Conservation (phyloP, 2,113 vertebrate genomes). For the Tiliqua scincoides region DNA sequence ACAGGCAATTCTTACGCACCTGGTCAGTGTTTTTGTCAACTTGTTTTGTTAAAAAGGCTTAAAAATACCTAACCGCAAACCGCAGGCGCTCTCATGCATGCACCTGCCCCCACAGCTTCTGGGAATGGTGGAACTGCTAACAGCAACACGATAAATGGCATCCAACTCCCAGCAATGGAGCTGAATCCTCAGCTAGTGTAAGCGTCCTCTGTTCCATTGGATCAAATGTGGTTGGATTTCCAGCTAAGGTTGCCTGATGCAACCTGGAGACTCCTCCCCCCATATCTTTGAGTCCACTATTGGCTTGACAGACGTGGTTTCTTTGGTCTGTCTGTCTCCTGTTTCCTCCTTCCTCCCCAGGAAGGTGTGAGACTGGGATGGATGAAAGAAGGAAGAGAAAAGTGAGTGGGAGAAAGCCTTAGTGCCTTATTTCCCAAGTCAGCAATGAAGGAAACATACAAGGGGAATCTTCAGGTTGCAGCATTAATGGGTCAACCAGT, state of each 20-base stretch:
- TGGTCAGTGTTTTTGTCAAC: slow-evolving; percentile 21
- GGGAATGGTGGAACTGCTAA: not conserved
- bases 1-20: not conserved
- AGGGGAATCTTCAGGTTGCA: not conserved
- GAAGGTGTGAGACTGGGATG: not conserved
- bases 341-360: not conserved
- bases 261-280: not conserved
- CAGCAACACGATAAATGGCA: not conserved
- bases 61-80: slow-evolving; percentile 21
- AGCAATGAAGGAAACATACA: not conserved
- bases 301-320: not conserved
- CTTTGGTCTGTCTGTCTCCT: not conserved
- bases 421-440: not conserved
- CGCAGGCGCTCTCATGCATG: not conserved
- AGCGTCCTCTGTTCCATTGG: not conserved
- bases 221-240: not conserved
- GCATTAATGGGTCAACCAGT: not conserved
- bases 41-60: slow-evolving; percentile 6
- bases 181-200: not conserved
- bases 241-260: not conserved
- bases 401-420: not conserved
- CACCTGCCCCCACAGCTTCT: not conserved
- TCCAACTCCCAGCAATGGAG: not conserved
- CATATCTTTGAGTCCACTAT: not conserved
- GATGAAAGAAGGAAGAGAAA: not conserved